Conservation (phyloP, 2,797 vertebrate genomes). For the Fundulus diaphanus region DNA sequence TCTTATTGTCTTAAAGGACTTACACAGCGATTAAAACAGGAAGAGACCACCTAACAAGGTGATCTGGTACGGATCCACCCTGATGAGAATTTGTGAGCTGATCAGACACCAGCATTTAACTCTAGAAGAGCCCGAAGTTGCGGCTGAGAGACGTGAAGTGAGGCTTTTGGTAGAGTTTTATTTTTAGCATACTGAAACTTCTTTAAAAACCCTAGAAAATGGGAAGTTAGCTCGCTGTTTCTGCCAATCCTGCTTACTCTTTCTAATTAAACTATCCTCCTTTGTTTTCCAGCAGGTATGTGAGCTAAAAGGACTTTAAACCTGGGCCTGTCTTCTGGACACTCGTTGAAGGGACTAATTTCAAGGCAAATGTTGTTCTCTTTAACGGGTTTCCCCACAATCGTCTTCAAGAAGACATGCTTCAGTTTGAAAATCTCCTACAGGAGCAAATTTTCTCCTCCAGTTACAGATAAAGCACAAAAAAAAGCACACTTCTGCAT, state of each 20-base stretch:
- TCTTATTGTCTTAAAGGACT: constrained; percentile 12
- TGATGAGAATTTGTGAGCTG: neutral
- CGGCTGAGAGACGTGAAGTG: neutral
- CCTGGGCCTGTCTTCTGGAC: neutral
- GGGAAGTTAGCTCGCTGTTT: constrained; percentile 16
- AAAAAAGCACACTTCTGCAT: neutral
- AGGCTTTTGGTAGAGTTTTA: constrained; percentile 8
- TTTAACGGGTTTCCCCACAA: neutral
- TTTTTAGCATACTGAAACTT: constrained; percentile 14
- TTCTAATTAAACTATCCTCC: neutral
- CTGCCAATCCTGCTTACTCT: neutral
- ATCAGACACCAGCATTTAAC: neutral
- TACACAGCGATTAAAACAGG: neutral
- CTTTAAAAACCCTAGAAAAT: constrained; percentile 27
- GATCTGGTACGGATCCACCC: constrained; percentile 35
- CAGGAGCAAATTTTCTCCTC: neutral
- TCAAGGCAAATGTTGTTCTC: neutral
- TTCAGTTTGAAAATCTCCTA: neutral
- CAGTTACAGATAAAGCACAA: neutral
- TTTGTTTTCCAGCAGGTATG: neutral
- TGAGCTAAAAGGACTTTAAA: neutral
- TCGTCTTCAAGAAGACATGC: neutral
- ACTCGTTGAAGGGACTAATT: neutral
- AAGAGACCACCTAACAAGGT: constrained; percentile 8
- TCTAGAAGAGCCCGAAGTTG: constrained; percentile 2